phyloP scores from a whole-genome alignment of 2,888 invertebrate species.

The Herminia tarsipennalis region DNA sequence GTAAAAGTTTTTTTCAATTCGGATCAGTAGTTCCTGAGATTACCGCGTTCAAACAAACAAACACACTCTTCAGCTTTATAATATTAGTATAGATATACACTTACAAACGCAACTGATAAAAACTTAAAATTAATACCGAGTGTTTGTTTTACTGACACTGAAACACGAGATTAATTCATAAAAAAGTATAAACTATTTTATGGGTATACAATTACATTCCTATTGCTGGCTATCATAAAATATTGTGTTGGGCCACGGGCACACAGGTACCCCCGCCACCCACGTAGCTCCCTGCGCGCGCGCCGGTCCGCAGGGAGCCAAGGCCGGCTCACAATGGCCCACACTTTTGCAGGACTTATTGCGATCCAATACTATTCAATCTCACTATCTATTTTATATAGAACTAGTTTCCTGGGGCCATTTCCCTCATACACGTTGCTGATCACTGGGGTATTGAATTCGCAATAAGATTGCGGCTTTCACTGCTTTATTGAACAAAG shows the following conservation, averaged over 20 bases:
- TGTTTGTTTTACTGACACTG: constrained; percentile 3
- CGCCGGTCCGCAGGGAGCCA: constrained; percentile 63
- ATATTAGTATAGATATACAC: background rate
- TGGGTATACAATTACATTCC: constrained; percentile 30
- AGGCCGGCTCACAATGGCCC: constrained; percentile 75
- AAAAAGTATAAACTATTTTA: constrained; percentile 30
- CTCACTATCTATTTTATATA: constrained; percentile 77
- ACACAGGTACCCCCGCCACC: constrained; percentile 56
- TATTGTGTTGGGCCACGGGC: constrained; percentile 20
- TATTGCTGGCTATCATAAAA: constrained; percentile 34
- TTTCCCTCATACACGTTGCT: constrained; percentile 54
- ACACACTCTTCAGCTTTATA: too few relatives aligned
- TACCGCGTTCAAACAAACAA: too few relatives aligned
- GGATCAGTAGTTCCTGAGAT: too few relatives aligned
- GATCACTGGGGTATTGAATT: constrained; percentile 65
- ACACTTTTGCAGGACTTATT: constrained; percentile 74
- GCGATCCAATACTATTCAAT: constrained; percentile 78
- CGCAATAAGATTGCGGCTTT: constrained; percentile 48
- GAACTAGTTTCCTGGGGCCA: constrained; percentile 78
- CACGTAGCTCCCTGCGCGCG: constrained; percentile 59
- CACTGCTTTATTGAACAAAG: constrained; percentile 31
- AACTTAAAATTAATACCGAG: constrained; percentile 14
- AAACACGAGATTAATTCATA: constrained; percentile 19
- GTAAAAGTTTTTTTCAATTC: too few relatives aligned
- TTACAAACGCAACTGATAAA: constrained; percentile 8